These are phyloP conservation scores for Temnothorax curvispinosus DNA, from an alignment of 1,140 invertebrate genomes.

Conservation along the genomic window DNA sequence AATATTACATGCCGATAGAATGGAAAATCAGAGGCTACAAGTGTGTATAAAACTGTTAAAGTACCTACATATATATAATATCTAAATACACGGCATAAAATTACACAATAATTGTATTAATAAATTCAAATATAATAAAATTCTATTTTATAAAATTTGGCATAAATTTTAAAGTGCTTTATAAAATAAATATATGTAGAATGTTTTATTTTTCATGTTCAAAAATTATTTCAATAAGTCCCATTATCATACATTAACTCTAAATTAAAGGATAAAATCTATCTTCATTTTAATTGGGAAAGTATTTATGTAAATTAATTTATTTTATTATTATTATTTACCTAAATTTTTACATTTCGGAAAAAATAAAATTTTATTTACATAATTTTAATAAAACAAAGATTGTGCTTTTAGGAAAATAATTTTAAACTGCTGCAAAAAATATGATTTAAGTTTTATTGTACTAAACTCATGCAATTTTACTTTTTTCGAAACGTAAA, in stretches of 20 bases:
- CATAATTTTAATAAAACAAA: background rate
- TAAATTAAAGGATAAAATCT: background rate
- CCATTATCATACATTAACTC: too few species aligned
- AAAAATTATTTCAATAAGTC: background rate
- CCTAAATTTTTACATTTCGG: background rate
- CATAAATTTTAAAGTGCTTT: background rate
- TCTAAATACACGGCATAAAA: background rate
- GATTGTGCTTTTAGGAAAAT: background rate
- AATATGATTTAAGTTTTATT: background rate
- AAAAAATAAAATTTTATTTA: background rate
- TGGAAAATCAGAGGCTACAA: background rate
- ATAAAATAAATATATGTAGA: background rate
- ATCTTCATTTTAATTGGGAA: background rate
- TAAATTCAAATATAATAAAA: background rate
- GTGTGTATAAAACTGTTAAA: background rate
- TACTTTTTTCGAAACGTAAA: too few species aligned
- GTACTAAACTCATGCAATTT: background rate
- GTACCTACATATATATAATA: background rate
- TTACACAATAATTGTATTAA: background rate
- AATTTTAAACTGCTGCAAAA: background rate
- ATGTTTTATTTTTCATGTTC: background rate
- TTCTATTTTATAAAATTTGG: background rate
- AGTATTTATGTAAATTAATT: slow-evolving; percentile 8
- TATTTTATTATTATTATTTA: background rate
- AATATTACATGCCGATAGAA: background rate